phyloP scores from a whole-genome alignment of 2,113 vertebrate species.

The Sceloporus tristichus region DNA sequence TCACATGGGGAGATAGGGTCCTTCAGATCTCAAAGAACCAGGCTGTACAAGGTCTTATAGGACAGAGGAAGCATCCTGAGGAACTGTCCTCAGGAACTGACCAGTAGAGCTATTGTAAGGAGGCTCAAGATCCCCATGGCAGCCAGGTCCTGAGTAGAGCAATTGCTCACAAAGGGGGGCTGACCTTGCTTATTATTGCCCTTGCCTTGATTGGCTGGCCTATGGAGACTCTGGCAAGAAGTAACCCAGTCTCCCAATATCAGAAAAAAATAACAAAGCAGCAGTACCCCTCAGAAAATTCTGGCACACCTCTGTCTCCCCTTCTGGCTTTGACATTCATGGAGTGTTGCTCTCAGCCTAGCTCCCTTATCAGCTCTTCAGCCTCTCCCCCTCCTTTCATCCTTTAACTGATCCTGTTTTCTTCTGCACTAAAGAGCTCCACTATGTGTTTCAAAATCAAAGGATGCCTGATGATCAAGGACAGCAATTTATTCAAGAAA shows the following conservation, averaged over 20 bases:
- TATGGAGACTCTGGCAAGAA: background rate
- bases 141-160: background rate
- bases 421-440: conserved; percentile 47
- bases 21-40: too few relatives aligned
- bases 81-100: too few relatives aligned
- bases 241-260: background rate
- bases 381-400: background rate
- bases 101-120: background rate
- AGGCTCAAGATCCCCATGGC: background rate
- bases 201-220: background rate
- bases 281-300: background rate
- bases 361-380: background rate
- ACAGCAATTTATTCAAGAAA: conserved; percentile 82
- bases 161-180: conserved; percentile 28
- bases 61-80: background rate
- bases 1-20: too few relatives aligned
- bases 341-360: background rate
- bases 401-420: background rate
- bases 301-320: background rate
- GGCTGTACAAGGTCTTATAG: too few relatives aligned
- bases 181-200: conserved; percentile 17
- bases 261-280: background rate
- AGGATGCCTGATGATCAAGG: conserved; percentile 72
- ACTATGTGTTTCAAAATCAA: conserved; percentile 57
- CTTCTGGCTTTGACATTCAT: background rate